A percentile compares a stretch with the other conserved stretches of the same genome.
Evolutionary conservation across 2,797 vertebrate genomes (phyloP).

Genomic region (Phoebastria nigripes): DNA sequence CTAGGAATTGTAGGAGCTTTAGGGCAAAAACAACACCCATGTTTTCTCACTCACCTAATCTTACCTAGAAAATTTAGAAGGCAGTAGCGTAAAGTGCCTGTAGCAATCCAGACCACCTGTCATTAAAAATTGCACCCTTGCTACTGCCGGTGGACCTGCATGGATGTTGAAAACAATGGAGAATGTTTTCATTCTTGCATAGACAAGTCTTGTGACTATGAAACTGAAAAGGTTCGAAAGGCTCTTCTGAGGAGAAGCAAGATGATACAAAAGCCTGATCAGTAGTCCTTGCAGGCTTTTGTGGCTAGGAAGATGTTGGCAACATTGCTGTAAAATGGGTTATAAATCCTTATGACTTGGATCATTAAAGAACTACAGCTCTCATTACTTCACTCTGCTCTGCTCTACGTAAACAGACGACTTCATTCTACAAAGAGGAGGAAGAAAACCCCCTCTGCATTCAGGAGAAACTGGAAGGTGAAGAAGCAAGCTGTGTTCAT

Average conservation of each 20-base stretch:
- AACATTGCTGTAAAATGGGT: not conserved
- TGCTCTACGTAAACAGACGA: not conserved
- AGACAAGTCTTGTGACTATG: not conserved
- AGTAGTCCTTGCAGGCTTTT: not conserved
- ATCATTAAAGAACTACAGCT: not conserved
- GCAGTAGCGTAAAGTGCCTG: not conserved
- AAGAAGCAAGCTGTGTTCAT: not conserved
- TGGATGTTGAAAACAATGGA: not conserved
- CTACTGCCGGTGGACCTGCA: not conserved
- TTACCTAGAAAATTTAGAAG: not conserved
- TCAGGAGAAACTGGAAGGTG: not conserved
- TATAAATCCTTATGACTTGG: constrained; percentile 9
- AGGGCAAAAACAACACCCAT: not conserved
- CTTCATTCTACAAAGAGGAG: not conserved
- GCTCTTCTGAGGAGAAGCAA: not conserved
- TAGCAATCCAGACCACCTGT: constrained; percentile 1
- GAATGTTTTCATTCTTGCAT: too few species aligned
- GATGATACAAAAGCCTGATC: not conserved
- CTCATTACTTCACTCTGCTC: not conserved
- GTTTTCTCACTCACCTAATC: not conserved
- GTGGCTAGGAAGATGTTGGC: not conserved
- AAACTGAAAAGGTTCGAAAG: not conserved
- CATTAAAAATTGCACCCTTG: not conserved
- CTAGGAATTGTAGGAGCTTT: not conserved
- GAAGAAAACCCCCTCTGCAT: not conserved